A percentile compares a stretch with the other conserved stretches of the same genome.
Conservation (phyloP, 2,113 vertebrate genomes). For the Anser cygnoides region DNA sequence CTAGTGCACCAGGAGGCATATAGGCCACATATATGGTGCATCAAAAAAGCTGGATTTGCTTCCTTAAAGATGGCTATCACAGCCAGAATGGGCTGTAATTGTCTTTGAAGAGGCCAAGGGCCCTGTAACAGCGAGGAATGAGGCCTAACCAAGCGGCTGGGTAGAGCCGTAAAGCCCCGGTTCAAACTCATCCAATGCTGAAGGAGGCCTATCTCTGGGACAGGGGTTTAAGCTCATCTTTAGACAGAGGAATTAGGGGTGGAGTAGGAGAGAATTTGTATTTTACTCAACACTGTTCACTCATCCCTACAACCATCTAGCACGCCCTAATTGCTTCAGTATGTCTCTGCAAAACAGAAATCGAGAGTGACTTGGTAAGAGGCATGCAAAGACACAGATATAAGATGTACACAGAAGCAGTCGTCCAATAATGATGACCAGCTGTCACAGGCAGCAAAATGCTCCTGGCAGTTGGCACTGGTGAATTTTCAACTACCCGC, state of each 20-base stretch:
- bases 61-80: not conserved
- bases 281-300: not conserved
- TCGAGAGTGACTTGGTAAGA: slow-evolving; percentile 27
- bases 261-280: not conserved
- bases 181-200: not conserved
- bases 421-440: slow-evolving; percentile 65
- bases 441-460: slow-evolving; percentile 73
- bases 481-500: slow-evolving; percentile 67
- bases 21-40: not conserved
- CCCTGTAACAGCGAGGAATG: not conserved
- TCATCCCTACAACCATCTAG: slow-evolving; percentile 20
- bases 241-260: not conserved
- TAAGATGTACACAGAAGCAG: slow-evolving; percentile 64
- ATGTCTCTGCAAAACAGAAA: slow-evolving; percentile 62
- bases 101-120: not conserved
- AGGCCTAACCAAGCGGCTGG: not conserved
- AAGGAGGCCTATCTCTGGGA: not conserved
- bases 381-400: slow-evolving; percentile 62
- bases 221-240: not conserved
- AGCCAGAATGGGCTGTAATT: not conserved
- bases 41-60: not conserved
- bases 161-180: not conserved
- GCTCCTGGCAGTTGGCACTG: slow-evolving; percentile 71
- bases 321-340: slow-evolving; percentile 46
- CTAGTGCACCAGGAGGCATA: not conserved